phyloP scores from a whole-genome alignment of 2,888 invertebrate species.

The Nymphalis polychloros region DNA sequence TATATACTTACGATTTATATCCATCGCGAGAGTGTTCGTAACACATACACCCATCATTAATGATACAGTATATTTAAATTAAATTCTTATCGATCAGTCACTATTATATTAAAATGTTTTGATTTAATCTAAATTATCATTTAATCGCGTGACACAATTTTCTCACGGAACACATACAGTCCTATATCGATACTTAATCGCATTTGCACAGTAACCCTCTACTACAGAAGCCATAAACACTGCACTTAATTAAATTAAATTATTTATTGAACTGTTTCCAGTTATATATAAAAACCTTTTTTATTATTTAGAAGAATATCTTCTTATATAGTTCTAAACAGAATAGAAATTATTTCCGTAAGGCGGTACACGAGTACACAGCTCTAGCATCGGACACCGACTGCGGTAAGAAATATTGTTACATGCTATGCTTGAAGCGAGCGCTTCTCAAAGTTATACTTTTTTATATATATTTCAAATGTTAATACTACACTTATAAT shows the following conservation, averaged over 20 bases:
- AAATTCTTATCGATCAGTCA: constrained; percentile 15
- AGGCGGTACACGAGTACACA: constrained; percentile 51
- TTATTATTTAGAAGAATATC: not conserved
- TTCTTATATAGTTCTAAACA: not conserved
- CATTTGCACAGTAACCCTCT: constrained; percentile 24
- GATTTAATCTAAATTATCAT: constrained; percentile 17
- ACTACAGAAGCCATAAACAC: constrained; percentile 57
- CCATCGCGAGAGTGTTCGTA: constrained; percentile 72
- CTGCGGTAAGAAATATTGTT: constrained; percentile 59
- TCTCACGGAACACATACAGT: constrained; percentile 27
- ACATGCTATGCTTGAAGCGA: constrained; percentile 46
- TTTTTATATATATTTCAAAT: constrained; percentile 1
- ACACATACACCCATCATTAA: constrained; percentile 67
- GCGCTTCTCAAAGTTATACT: constrained; percentile 59
- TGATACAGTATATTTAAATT: constrained; percentile 22
- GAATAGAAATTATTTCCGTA: constrained; percentile 4
- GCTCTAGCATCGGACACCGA: constrained; percentile 52
- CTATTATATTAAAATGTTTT: not conserved
- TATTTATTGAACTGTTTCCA: constrained; percentile 5
- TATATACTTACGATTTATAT: constrained; percentile 69
- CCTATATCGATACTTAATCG: constrained; percentile 25
- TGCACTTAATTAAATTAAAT: constrained; percentile 56
- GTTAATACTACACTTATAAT: too few species aligned
- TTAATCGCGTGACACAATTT: constrained; percentile 18
- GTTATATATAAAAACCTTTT: constrained; percentile 7